Percentiles rank a stretch among this genome's conserved stretches.
These are phyloP conservation scores for Cylloceria caligata DNA, from an alignment of 2,888 invertebrate species.

Conservation along the genomic window DNA sequence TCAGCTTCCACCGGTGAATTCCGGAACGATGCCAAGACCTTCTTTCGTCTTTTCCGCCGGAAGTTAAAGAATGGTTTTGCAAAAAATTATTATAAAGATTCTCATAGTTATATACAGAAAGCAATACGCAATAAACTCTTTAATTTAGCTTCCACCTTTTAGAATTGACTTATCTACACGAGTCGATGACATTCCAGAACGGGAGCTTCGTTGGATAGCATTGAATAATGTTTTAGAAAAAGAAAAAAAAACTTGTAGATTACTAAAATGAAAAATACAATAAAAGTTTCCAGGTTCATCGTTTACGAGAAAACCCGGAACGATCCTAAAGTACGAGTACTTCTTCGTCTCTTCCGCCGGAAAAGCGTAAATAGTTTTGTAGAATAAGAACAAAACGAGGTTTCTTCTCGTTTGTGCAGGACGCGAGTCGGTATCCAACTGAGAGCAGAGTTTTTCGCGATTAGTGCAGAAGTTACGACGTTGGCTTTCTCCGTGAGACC, in stretches of 20 bases:
- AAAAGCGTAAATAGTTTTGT: slow-evolving; percentile 62
- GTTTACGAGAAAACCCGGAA: slow-evolving; percentile 50
- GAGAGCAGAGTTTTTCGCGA: slow-evolving; percentile 38
- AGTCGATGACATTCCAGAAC: no score
- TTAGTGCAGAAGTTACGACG: slow-evolving; percentile 6
- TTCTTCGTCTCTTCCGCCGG: slow-evolving; percentile 52
- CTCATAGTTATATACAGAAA: slow-evolving; percentile 6
- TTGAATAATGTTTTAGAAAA: no score
- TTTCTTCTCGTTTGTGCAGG: slow-evolving; percentile 8
- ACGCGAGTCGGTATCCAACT: not conserved
- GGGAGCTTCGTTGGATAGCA: no score
- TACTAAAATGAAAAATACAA: not conserved
- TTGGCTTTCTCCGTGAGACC: slow-evolving; percentile 71
- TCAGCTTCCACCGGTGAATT: slow-evolving; percentile 53
- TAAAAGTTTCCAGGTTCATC: not conserved
- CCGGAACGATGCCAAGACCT: slow-evolving; percentile 56
- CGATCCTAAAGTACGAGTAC: slow-evolving; percentile 40
- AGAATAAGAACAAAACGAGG: slow-evolving; percentile 44
- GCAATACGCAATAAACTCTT: not conserved
- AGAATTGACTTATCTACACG: no score
- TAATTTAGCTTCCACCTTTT: no score
- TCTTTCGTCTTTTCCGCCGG: slow-evolving; percentile 56
- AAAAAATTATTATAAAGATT: slow-evolving; percentile 30
- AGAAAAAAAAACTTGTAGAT: no score
- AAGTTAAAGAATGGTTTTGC: slow-evolving; percentile 57